phyloP scores from a whole-genome alignment of 2,797 vertebrate genomes.

The Adrianichthys oophorus region DNA sequence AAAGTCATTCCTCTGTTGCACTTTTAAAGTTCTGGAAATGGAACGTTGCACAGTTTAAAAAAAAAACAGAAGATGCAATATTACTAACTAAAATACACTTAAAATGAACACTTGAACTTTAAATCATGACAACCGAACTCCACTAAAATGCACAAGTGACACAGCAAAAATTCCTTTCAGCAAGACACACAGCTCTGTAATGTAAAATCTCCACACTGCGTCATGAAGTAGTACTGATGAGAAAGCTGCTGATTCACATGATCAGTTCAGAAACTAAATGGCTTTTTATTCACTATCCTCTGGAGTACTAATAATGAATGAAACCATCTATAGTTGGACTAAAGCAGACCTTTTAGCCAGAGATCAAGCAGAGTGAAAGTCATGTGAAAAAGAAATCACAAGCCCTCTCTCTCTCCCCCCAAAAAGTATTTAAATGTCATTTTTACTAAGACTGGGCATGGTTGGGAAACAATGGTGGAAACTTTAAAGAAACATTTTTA shows the following conservation, averaged over 20 bases:
- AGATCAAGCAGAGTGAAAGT: background rate
- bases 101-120: background rate
- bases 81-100: background rate
- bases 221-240: background rate
- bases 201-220: background rate
- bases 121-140: background rate
- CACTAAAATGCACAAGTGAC: background rate
- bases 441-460: background rate
- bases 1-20: no score
- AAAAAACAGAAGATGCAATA: background rate
- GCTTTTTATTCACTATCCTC: background rate
- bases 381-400: background rate
- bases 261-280: background rate
- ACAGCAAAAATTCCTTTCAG: background rate
- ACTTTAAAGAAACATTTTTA: no score
- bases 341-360: background rate
- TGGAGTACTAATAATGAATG: background rate
- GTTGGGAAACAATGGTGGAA: no score
- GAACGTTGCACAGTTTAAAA: background rate
- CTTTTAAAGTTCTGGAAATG: no score
- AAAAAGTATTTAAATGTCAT: background rate
- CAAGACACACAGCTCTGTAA: background rate
- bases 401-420: no score
- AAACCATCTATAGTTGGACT: background rate
- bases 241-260: constrained; percentile 17